Evolutionary conservation across 2,113 vertebrate species (phyloP).

Genomic region (Oryzias melastigma): DNA sequence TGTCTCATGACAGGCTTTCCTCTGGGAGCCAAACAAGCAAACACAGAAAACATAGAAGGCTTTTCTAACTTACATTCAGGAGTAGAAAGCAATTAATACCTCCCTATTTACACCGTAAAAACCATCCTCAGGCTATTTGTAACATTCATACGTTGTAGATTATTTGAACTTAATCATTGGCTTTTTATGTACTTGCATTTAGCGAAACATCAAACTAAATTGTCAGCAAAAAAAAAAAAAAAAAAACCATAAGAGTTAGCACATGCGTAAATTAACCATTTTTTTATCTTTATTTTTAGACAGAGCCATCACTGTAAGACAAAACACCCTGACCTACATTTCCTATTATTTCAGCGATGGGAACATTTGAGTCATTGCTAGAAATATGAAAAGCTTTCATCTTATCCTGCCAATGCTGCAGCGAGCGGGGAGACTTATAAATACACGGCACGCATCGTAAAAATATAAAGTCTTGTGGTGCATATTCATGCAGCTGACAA

Average conservation of each 20-base stretch:
- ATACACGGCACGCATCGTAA: constrained; percentile 24
- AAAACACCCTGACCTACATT: constrained; percentile 46
- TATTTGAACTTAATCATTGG: too few relatives aligned
- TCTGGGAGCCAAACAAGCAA: constrained; percentile 2
- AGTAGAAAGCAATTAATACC: background rate
- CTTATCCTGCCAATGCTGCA: constrained; percentile 33
- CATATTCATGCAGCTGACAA: constrained; percentile 18
- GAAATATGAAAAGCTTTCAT: constrained; percentile 40
- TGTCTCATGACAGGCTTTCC: constrained; percentile 25
- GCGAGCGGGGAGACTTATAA: constrained; percentile 8
- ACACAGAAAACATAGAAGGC: constrained; percentile 1
- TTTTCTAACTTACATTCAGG: constrained; percentile 13
- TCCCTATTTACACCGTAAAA: too few relatives aligned
- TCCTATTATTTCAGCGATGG: constrained; percentile 25
- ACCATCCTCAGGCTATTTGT: too few relatives aligned
- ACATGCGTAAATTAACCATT: constrained; percentile 5
- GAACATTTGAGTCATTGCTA: constrained; percentile 30
- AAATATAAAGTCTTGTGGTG: constrained; percentile 21
- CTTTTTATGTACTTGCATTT: too few relatives aligned
- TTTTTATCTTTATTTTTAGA: constrained; percentile 11
- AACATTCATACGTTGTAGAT: too few relatives aligned
- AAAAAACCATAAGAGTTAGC: background rate
- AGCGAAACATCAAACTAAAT: background rate
- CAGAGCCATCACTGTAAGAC: constrained; percentile 13
- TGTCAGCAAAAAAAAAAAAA: background rate